Percentiles rank a stretch among this genome's conserved stretches.
These are phyloP conservation scores for Vireo altiloquus DNA, from an alignment of 2,113 vertebrate genomes.

Conservation along the genomic window DNA sequence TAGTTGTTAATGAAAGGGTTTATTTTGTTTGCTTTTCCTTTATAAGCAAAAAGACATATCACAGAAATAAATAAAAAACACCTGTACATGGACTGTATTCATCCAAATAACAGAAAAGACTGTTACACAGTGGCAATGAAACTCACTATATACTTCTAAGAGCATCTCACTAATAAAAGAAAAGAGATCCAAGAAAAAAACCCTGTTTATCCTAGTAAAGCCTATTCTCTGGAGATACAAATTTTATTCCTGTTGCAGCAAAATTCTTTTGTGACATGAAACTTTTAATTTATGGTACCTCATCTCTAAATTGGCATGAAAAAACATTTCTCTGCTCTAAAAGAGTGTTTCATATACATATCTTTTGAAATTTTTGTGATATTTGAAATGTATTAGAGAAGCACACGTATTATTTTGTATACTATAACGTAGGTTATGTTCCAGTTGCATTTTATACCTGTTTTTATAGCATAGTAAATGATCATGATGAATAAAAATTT, in stretches of 20 bases:
- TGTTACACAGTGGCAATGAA: not conserved
- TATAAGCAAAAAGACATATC: not conserved
- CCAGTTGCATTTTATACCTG: not conserved
- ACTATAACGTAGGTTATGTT: not conserved
- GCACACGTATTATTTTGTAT: not conserved
- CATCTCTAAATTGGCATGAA: not conserved
- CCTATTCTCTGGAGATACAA: not conserved
- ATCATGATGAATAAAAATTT: not conserved
- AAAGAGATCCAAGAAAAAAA: not conserved
- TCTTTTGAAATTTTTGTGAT: not conserved
- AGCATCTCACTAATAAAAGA: not conserved
- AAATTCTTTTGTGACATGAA: not conserved
- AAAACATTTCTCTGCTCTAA: not conserved
- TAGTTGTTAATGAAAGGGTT: not conserved
- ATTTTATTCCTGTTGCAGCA: not conserved
- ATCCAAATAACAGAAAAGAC: not conserved
- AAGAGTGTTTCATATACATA: not conserved
- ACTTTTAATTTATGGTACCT: not conserved
- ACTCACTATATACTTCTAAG: not conserved
- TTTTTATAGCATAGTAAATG: not conserved
- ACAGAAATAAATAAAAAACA: not conserved
- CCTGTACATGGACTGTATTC: not conserved
- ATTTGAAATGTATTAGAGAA: not conserved
- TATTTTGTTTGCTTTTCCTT: not conserved
- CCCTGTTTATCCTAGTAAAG: not conserved